Evolutionary conservation across 2,113 vertebrate genomes (phyloP).

Genomic region (Candoia aspera): DNA sequence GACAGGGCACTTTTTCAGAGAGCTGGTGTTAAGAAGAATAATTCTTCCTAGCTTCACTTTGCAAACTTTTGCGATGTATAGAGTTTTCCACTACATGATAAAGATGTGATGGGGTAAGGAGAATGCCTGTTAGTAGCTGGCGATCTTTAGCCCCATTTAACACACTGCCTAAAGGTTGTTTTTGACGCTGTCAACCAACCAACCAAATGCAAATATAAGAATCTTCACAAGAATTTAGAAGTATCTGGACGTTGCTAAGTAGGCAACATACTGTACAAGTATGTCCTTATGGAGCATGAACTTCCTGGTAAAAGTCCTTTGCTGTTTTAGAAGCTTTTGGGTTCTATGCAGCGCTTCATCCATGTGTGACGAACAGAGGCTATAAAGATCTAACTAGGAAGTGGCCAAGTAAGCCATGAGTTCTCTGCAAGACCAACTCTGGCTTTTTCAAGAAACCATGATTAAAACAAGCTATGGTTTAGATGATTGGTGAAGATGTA

Average conservation of each 20-base stretch:
- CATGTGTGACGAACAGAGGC: background rate
- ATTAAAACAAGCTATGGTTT: background rate
- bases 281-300: background rate
- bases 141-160: background rate
- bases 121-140: background rate
- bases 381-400: background rate
- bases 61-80: background rate
- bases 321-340: background rate
- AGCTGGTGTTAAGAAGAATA: background rate
- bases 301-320: background rate
- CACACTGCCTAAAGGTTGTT: background rate
- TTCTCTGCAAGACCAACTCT: background rate
- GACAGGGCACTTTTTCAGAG: background rate
- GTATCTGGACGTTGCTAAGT: background rate
- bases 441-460: background rate
- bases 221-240: background rate
- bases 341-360: background rate
- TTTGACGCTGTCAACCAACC: background rate
- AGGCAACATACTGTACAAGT: background rate
- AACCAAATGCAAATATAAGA: background rate
- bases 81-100: background rate
- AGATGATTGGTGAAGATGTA: background rate
- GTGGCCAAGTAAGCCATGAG: background rate
- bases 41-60: background rate
- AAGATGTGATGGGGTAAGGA: background rate